Base-by-base conservation (phyloP, 2,113 vertebrate species). In the Archilochus colubris region DNA sequence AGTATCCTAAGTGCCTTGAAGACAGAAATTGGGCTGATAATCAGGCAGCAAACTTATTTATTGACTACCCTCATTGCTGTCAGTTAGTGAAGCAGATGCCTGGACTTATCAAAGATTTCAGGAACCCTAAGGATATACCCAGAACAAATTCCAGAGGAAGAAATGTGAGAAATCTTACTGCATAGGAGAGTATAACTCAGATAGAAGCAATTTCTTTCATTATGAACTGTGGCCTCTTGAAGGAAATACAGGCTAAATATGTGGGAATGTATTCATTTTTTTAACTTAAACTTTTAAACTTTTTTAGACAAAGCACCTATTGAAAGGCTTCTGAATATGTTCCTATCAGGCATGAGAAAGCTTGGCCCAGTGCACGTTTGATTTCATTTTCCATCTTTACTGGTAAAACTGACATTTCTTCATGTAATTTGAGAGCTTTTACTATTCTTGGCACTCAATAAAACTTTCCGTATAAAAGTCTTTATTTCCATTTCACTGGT, bases 361-460 rank as follows among this genome's bases (percentile, higher is more conserved):
- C 64, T 82, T 91, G 75, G 70, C 72, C 59, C 1, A 3, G 19
- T 43, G 38, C 36, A 88, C 2, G 0, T 82, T 92, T 70, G 87
- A 95, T 92, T 95, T 94, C 8, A 91, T 89, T 94, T 95, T 97
- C 84, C 91, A 88, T 95, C 82, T 94, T 89, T 82, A 70, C 59
- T 74, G 75, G 63, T 94, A 89, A 87, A 94, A 94, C 67, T 77
- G 91, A 93, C 88, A 95, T 91, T 96, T 91, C 68, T 91, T 18
- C 38, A 22, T 44, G 91, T 86, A 95, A 97, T 86, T 80, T 80
- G 84, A 96, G 92, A 92, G 38, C 23, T 88, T 85, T 95, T 96
- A 96, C 84, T 91, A 73, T 82, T 94, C 75, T 88, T 95, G 93
- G 87, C 84, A 93, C 61, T 24, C 87, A 89, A 93, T 79, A 95